Evolutionary conservation across 2,888 invertebrate species (phyloP), one percentile per base, ranked within the genome.

Genomic region (Halictus ligatus): DNA sequence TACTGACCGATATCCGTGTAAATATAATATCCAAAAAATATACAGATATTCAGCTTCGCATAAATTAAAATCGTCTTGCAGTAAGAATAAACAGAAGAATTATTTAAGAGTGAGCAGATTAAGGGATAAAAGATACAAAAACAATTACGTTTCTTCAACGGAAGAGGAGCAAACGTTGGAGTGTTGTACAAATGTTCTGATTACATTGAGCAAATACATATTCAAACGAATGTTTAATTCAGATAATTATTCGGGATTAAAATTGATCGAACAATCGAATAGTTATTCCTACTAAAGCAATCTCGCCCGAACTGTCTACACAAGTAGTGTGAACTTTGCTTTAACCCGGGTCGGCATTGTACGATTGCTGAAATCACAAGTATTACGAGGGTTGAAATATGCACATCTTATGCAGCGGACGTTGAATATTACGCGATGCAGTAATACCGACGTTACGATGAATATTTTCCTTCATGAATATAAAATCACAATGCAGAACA

Each of bases 401-500:
- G 64, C 64, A 29, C 18, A 29, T 60, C 60, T 60, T 60, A 13
- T 29, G 64, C 64, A 25, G 18, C 25, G 15, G 40, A 75, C 40
- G 58, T 29, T 29, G 29, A 29, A 64, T 29, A 64, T 64, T 25
- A 64, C 29, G 40, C 40, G 69, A n/a, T 69, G 69, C 12, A 69
- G 40, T 40, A 69, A 69, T 69, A 40, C 40, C 35, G 5, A 69
- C 40, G 69, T 69, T 35, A 21, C 35, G 69, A 69, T 40, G 69
- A 69, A 69, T 69, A 69, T 40, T 69, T 69, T 69, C 35, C 40
- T 69, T 69, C 69, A 69, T 40, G 21, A 40, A 69, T 69, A 40
- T 18, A 69, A 69, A 40, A 69, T 40, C 40, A 40, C 40, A 40
- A 40, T 40, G 69, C 35, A 40, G 40, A 69, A 69, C 69, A 21